A percentile compares a stretch with the other conserved stretches of the same genome.
Conservation (phyloP, 2,797 vertebrate genomes). For the Acanthurus lineatus region DNA sequence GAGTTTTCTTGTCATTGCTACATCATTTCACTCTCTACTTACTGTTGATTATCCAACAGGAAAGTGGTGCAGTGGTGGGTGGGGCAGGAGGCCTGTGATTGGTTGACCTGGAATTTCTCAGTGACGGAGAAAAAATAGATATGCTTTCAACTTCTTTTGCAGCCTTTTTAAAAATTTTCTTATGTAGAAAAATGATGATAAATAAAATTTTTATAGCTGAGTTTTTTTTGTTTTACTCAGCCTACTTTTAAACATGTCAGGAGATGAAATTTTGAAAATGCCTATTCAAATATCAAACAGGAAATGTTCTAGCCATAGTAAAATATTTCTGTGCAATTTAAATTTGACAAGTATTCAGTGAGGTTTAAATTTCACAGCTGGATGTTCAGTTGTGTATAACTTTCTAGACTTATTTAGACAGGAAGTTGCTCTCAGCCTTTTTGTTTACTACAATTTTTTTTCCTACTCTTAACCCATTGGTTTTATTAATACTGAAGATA, state of each 20-base stretch:
- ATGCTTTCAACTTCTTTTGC: too few relatives aligned
- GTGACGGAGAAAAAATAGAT: background rate
- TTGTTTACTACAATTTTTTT: too few relatives aligned
- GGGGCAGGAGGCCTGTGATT: too few relatives aligned
- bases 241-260: background rate
- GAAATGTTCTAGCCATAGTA: too few relatives aligned
- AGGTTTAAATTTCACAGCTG: background rate
- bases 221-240: background rate
- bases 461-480: background rate
- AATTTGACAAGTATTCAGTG: background rate
- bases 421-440: background rate
- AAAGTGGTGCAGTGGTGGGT: too few relatives aligned
- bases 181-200: too few relatives aligned
- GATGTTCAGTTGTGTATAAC: background rate
- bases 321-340: too few relatives aligned
- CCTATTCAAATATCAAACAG: too few relatives aligned
- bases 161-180: too few relatives aligned
- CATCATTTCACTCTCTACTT: conserved; percentile 19
- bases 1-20: conserved; percentile 1
- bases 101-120: too few relatives aligned
- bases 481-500: background rate
- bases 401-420: background rate
- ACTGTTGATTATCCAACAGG: conserved; percentile 11
- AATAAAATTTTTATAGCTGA: too few relatives aligned
- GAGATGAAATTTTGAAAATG: background rate